phyloP scores from a whole-genome alignment of 2,797 vertebrate species.

The Poeciliopsis paucimaculata region DNA sequence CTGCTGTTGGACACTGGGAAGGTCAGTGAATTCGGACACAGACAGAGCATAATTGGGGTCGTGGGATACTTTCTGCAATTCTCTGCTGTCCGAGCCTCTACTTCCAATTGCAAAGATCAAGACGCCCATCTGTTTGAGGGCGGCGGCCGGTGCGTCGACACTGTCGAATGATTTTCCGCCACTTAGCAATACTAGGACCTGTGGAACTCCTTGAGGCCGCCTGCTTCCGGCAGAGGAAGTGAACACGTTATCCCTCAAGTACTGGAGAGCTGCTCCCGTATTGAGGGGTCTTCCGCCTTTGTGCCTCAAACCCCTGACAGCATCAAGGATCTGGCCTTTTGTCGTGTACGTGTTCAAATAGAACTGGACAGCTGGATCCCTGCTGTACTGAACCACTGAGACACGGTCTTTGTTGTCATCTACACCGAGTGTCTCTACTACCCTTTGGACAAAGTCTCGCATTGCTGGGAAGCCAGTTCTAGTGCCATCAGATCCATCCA shows the following conservation, averaged over 20 bases:
- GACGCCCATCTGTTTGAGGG: constrained; percentile 81
- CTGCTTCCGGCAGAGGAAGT: constrained; percentile 68
- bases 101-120: constrained; percentile 74
- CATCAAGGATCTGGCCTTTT: constrained; percentile 27
- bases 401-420: constrained; percentile 62
- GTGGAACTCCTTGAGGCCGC: constrained; percentile 75
- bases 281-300: constrained; percentile 52
- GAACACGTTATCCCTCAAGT: constrained; percentile 43
- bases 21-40: constrained; percentile 47
- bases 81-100: constrained; percentile 41
- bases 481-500: constrained; percentile 51
- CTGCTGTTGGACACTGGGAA: constrained; percentile 45
- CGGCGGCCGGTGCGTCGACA: constrained; percentile 36
- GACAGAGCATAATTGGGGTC: constrained; percentile 13
- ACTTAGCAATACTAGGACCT: constrained; percentile 83
- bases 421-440: constrained; percentile 38
- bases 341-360: constrained; percentile 29
- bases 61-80: constrained; percentile 48
- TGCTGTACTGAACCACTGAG: constrained; percentile 70
- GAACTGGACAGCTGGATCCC: constrained; percentile 44
- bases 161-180: constrained; percentile 82
- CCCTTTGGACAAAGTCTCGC: constrained; percentile 54
- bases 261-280: constrained; percentile 60
- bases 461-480: constrained; percentile 58
- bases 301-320: constrained; percentile 37